Conservation (phyloP, 2,888 invertebrate species). For the Aphelenchoides bicaudatus region DNA sequence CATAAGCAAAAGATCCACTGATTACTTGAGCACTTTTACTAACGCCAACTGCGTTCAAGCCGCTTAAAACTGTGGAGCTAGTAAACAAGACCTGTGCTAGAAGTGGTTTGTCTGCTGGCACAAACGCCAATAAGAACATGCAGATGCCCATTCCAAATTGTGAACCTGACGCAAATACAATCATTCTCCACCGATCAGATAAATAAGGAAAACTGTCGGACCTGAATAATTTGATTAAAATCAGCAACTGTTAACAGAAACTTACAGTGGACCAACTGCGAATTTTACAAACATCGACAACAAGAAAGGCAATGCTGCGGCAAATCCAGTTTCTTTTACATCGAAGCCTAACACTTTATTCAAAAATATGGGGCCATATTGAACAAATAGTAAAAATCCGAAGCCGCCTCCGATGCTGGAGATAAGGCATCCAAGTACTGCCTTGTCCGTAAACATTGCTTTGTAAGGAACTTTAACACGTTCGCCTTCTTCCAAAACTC, state of each 20-base stretch:
- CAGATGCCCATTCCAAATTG: constrained; percentile 40
- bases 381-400: constrained; percentile 36
- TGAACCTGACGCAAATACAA: constrained; percentile 19
- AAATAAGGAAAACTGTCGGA: constrained; percentile 22
- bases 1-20: constrained; percentile 1
- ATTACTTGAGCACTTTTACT: constrained; percentile 45
- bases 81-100: constrained; percentile 45
- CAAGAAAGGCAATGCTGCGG: constrained; percentile 29
- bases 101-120: constrained; percentile 21
- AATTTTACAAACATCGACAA: constrained; percentile 34
- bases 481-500: constrained; percentile 1
- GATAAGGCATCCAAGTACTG: constrained; percentile 13
- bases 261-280: constrained; percentile 29
- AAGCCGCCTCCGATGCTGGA: constrained; percentile 20
- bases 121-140: constrained; percentile 37
- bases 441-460: constrained; percentile 25
- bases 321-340: constrained; percentile 30
- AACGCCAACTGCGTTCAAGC: constrained; percentile 46
- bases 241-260: too few species aligned
- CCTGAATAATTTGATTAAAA: too few species aligned
- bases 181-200: constrained; percentile 18
- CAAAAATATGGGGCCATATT: constrained; percentile 37
- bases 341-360: constrained; percentile 36
- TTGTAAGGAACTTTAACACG: constrained; percentile 25
- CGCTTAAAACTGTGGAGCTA: constrained; percentile 37